A percentile compares a stretch with the other conserved stretches of the same genome.
These are phyloP conservation scores for Blastomussa wellsi DNA, from an alignment of 92 coral and sea anemone genomes.

Conservation along the genomic window DNA sequence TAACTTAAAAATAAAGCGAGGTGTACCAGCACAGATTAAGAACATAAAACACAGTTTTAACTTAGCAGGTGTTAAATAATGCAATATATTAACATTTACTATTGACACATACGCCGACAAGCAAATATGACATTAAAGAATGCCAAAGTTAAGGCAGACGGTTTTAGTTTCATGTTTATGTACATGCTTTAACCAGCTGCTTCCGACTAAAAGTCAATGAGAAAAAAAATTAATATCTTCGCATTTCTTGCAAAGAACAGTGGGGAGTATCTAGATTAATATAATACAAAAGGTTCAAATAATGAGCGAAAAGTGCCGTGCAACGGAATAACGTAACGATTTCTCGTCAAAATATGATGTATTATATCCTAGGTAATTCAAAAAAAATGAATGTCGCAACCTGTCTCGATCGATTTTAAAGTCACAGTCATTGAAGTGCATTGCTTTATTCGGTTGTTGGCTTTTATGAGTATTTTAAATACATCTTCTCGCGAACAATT, in stretches of 20 bases:
- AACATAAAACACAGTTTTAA: not conserved
- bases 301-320: not conserved
- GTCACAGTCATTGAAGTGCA: not conserved
- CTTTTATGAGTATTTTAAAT: not conserved
- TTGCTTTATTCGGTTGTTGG: too few species aligned
- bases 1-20: not conserved
- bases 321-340: not conserved
- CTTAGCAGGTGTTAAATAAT: not conserved
- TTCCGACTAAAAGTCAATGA: not conserved
- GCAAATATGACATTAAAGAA: not conserved
- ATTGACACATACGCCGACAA: not conserved
- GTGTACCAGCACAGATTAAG: not conserved
- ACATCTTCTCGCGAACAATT: not conserved
- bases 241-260: not conserved
- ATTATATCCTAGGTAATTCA: not conserved
- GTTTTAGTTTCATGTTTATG: not conserved
- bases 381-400: not conserved
- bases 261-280: not conserved
- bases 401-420: not conserved
- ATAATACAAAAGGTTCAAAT: not conserved
- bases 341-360: not conserved
- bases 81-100: not conserved
- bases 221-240: not conserved
- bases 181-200: not conserved
- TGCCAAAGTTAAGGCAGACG: not conserved